Base-by-base conservation (phyloP, 2,888 invertebrate species). In the Alcis repandata region DNA sequence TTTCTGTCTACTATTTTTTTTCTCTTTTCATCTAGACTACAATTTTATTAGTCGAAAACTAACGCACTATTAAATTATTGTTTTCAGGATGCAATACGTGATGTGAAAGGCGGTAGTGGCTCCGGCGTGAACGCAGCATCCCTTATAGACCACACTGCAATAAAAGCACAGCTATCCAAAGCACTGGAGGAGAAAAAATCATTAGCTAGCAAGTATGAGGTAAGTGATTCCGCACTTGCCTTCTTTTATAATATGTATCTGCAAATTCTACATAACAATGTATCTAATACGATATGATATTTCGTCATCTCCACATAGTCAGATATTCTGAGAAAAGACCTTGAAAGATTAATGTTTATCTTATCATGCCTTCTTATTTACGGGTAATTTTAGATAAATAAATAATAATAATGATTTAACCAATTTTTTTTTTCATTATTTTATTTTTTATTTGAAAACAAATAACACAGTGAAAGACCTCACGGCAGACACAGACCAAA, bases 91-190 rank as follows among this genome's bases (percentile, higher is more conserved):
- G 89, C 87, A 15, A 79, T 93, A 38, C 91, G 85, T 60, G 90
- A 92, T 59, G 65, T 92, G 41, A 90, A 89, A 72, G 80, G 79
- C 69, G 90, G 88, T 32, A 69, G 76, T 9, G 75, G 86, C 22
- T 76, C 84, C 1, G 85, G 88, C 41, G 74, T 88, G 0, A 91
- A 93, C 73, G 87, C 84, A 0, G 72, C 84, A 19, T 87, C 92
- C 13, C 75, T 93, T 2, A 89, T 93, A 59, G 92, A 93, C 68
- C 90, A 90, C 68, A 91, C 91, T 13, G 90, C 90, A 80, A 88
- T 92, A 41, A 91, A 92, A 76, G 93, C 93, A 1, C 90, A 92
- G 67, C 67, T 93, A n/a, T 76, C 87, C 0, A 92, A 92, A 77
- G 89, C 90, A 17, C 72, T 90, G 33, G 85, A 90, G 74, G 93